Evolutionary conservation across 2,797 vertebrate species (phyloP), one percentile per base, ranked within the genome.

Genomic region (Syngnathus rostellatus): DNA sequence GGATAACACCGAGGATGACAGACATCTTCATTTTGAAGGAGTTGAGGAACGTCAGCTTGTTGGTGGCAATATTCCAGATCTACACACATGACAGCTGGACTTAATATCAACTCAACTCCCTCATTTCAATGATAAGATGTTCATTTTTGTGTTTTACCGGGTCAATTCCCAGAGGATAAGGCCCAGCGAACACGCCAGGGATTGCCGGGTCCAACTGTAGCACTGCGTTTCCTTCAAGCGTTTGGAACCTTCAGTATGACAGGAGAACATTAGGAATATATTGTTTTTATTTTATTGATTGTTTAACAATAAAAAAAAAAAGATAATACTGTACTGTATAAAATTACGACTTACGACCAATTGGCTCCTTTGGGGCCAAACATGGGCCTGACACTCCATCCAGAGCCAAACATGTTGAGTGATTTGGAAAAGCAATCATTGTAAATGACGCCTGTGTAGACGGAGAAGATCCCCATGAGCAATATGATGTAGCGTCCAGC

Each of bases 21-120:
- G 97, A 99, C 95, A 98, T 99, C 89, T 99, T 99, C 97, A 99
- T 99, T 81, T 99, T 99, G 72, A 98, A 99, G 0, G 97, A 99
- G 84, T 99, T 99, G 64, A 99, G 93, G 90, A 99, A 99, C 9
- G 93, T 97, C 81, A 99, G 83, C 73, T 98, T 98, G 84, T 99
- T 99, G 82, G 88, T 90, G 66, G 97, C 96, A 51, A 99, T 88
- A 55, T 96, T 98, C 97, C 97, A 99, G 72, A 99, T 94, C 97
- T 99, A 83, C 60, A 76, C 37, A 64, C 37, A 69, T 6, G 31
- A 68, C 3, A 58, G 8, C 31, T 51, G 25, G n/a, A 21, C 14
- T 37, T 25, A 31, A 66, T 25, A 48, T 25, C 23, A 64, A 40
- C 8, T 23, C 19, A 17, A 59, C 8, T 31, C 11, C 11, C 31